phyloP scores from a whole-genome alignment of 2,797 vertebrate species.

The Euphonia xanthogaster region DNA sequence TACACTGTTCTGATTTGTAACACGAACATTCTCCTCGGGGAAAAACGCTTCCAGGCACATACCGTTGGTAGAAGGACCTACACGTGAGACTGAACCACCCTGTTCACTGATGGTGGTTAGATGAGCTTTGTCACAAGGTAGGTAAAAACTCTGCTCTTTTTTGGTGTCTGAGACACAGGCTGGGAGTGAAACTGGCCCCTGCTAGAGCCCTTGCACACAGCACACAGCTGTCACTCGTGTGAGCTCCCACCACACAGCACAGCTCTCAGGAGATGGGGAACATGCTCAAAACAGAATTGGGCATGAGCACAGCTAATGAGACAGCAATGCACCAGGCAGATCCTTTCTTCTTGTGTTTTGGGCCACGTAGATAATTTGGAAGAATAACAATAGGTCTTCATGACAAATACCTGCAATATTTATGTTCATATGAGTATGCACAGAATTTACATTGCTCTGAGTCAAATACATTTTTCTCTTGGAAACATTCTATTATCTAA shows the following conservation, averaged over 20 bases:
- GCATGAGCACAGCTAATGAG: not conserved
- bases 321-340: not conserved
- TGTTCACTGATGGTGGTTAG: not conserved
- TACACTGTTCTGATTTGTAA: not conserved
- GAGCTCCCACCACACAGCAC: not conserved
- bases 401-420: not conserved
- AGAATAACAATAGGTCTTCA: not conserved
- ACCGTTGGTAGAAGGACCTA: not conserved
- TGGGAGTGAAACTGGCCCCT: not conserved
- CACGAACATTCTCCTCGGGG: not conserved
- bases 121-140: not conserved
- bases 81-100: not conserved
- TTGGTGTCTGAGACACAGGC: not conserved
- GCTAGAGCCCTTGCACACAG: not conserved
- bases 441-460: not conserved
- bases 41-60: not conserved
- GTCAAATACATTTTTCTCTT: not conserved
- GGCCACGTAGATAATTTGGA: not conserved
- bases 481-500: not conserved
- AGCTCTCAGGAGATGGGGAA: not conserved
- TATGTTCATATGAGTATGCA: not conserved
- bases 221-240: not conserved
- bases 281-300: not conserved
- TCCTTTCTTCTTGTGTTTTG: not conserved
- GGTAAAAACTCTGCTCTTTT: not conserved